phyloP scores from a whole-genome alignment of 1,140 invertebrate species.

The Sipha flava region DNA sequence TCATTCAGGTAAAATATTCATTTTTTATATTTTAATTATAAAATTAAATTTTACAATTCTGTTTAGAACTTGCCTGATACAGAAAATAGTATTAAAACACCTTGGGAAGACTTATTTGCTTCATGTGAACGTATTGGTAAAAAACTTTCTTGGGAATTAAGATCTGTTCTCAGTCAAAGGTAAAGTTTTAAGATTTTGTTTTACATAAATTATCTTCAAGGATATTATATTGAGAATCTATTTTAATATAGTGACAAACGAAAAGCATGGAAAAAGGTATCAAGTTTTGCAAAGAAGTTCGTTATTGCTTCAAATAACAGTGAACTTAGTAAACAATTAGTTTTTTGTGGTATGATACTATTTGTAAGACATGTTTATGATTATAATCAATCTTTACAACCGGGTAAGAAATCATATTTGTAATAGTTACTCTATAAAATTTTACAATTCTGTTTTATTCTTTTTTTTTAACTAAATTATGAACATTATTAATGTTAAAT shows the following conservation, averaged over 20 bases:
- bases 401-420: conserved; percentile 38
- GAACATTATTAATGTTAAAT: no score
- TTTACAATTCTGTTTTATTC: background rate
- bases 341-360: conserved; percentile 58
- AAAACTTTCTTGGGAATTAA: conserved; percentile 71
- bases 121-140: conserved; percentile 64
- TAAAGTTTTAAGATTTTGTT: background rate
- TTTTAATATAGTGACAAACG: conserved; percentile 7
- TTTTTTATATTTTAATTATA: background rate
- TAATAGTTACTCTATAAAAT: background rate
- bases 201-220: no score
- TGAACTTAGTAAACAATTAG: conserved; percentile 52
- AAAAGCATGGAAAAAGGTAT: conserved; percentile 28
- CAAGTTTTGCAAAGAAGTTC: conserved; percentile 31
- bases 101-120: conserved; percentile 71
- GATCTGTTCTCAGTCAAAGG: conserved; percentile 43
- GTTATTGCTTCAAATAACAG: conserved; percentile 43
- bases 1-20: conserved; percentile 22
- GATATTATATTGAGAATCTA: background rate
- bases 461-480: no score
- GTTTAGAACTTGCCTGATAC: conserved; percentile 41
- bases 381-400: conserved; percentile 49
- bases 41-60: background rate
- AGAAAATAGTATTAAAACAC: conserved; percentile 55
- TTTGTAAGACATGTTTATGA: conserved; percentile 63